Percentiles rank a stretch among this genome's conserved stretches.
Conservation (phyloP, 2,113 vertebrate genomes). For the Lophochroa leadbeateri region DNA sequence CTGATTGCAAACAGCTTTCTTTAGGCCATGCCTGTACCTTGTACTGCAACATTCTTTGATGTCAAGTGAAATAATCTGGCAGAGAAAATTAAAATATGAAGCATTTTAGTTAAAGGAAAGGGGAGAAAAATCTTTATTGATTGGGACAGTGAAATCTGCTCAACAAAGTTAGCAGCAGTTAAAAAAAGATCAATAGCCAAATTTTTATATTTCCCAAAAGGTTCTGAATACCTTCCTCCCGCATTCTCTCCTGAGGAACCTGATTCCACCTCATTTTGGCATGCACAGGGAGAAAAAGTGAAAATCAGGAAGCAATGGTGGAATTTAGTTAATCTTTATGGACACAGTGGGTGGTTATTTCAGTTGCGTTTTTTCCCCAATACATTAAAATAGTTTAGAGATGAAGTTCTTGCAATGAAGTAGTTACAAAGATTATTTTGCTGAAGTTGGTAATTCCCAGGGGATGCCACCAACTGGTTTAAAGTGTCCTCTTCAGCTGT, state of each 20-base stretch:
- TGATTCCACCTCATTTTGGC: neutral
- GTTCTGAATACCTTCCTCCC: neutral
- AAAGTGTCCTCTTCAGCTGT: neutral
- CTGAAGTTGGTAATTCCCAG: neutral
- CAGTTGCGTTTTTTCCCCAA: neutral
- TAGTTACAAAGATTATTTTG: conserved; percentile 11
- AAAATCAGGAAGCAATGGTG: neutral
- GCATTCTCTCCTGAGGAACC: neutral
- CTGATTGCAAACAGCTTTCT: conserved; percentile 43
- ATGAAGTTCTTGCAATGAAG: neutral
- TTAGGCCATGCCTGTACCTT: conserved; percentile 50
- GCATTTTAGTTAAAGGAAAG: conserved; percentile 39
- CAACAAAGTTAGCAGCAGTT: conserved; percentile 6
- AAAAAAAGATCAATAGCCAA: conserved; percentile 22
- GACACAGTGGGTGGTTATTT: neutral
- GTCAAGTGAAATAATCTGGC: conserved; percentile 43
- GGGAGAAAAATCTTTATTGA: conserved; percentile 30
- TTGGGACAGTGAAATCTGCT: neutral
- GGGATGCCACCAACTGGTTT: neutral
- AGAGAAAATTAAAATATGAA: conserved; percentile 53
- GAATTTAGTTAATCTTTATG: neutral
- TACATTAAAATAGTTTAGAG: neutral
- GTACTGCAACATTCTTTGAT: conserved; percentile 37
- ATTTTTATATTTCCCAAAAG: neutral
- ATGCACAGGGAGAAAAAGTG: neutral